phyloP scores from a whole-genome alignment of 1,140 invertebrate species.

The Riptortus pedestris region DNA sequence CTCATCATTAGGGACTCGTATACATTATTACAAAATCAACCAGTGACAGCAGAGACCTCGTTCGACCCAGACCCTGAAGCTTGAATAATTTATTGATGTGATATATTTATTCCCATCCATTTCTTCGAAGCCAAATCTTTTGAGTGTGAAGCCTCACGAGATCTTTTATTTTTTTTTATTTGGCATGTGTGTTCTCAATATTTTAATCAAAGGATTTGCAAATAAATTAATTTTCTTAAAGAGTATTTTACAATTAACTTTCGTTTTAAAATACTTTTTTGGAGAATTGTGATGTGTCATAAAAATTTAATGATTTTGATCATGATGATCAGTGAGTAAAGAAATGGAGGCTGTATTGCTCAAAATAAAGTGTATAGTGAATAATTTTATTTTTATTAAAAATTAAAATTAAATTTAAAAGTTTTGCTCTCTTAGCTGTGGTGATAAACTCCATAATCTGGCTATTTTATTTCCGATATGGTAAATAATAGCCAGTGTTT shows the following conservation, averaged over 20 bases:
- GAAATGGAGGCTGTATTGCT: neutral
- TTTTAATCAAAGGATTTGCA: too few species aligned
- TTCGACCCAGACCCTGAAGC: conserved; percentile 28
- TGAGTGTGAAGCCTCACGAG: too few species aligned
- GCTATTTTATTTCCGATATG: neutral
- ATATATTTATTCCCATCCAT: too few species aligned
- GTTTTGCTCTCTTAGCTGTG: neutral
- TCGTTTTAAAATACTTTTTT: neutral
- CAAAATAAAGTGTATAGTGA: neutral
- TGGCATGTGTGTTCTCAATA: too few species aligned
- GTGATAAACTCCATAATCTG: neutral
- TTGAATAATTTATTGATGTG: too few species aligned
- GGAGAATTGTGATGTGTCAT: too few species aligned
- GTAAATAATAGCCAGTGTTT: neutral
- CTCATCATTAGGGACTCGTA: conserved; percentile 50
- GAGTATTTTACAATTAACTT: neutral
- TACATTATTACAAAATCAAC: conserved; percentile 40
- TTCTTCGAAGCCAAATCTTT: too few species aligned
- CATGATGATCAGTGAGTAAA: neutral
- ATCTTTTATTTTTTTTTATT: too few species aligned
- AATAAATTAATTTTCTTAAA: neutral
- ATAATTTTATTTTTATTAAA: neutral
- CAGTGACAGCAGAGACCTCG: conserved; percentile 31
- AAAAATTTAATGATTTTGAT: neutral
- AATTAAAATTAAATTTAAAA: neutral